Evolutionary conservation across 2,888 invertebrate species (phyloP).

Genomic region (Phlogophora meticulosa): DNA sequence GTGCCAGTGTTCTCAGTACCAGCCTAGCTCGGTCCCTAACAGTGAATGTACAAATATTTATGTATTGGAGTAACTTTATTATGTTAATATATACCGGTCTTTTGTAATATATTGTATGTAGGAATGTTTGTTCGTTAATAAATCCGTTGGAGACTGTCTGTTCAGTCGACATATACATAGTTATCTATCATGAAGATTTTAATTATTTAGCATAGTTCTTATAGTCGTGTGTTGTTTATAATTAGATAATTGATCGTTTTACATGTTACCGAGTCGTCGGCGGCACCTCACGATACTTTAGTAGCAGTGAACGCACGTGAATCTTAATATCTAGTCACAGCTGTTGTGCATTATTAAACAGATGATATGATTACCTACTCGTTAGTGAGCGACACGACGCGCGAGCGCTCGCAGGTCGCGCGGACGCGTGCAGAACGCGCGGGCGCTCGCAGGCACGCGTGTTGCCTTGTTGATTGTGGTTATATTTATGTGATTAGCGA

Average conservation of each 20-base stretch:
- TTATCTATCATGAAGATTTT: constrained; percentile 66
- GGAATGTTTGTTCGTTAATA: constrained; percentile 66
- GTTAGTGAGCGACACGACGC: constrained; percentile 24
- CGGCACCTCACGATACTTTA: constrained; percentile 65
- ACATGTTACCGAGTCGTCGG: constrained; percentile 67
- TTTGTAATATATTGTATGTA: constrained; percentile 66
- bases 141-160: constrained; percentile 57
- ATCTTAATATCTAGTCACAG: constrained; percentile 85
- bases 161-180: constrained; percentile 55
- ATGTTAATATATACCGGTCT: constrained; percentile 68
- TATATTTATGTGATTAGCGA: constrained; percentile 58
- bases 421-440: background rate
- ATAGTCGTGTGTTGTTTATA: constrained; percentile 73
- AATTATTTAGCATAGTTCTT: constrained; percentile 69
- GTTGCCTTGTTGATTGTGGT: constrained; percentile 67
- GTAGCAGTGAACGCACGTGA: constrained; percentile 74
- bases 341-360: constrained; percentile 80
- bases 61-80: constrained; percentile 65
- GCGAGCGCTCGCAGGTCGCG: background rate
- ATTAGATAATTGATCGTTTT: constrained; percentile 65
- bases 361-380: constrained; percentile 58
- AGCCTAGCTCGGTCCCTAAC: constrained; percentile 49
- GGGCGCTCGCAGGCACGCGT: constrained; percentile 21
- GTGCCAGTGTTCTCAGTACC: constrained; percentile 33
- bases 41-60: constrained; percentile 75